Conservation (phyloP, 2,113 vertebrate genomes). For the Gambusia affinis region DNA sequence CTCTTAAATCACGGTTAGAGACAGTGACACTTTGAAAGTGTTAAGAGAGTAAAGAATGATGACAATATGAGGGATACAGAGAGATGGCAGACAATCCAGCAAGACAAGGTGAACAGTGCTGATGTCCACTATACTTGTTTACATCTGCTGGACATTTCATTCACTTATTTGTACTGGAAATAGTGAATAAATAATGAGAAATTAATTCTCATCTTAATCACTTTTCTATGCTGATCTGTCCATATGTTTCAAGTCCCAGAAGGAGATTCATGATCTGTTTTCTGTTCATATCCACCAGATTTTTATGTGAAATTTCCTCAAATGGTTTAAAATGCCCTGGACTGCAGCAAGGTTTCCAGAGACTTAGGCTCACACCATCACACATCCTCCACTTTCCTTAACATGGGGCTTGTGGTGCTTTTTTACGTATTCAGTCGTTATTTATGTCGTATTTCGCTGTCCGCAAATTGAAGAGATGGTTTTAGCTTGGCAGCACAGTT, state of each 20-base stretch:
- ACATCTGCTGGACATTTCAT: not conserved
- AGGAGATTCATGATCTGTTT: not conserved
- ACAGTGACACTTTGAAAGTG: slow-evolving; percentile 9
- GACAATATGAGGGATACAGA: slow-evolving; percentile 31
- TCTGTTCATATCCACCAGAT: not conserved
- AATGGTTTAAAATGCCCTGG: not conserved
- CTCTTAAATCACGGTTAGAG: slow-evolving; percentile 13
- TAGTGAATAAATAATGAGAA: not conserved
- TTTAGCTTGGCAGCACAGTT: not conserved
- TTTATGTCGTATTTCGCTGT: not conserved
- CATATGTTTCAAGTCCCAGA: not conserved
- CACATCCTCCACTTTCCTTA: too few relatives aligned
- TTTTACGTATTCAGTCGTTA: not conserved
- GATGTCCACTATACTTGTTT: not conserved
- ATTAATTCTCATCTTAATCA: not conserved
- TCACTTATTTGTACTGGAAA: not conserved
- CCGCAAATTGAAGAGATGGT: not conserved
- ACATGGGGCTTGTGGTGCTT: too few relatives aligned
- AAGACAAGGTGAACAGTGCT: slow-evolving; percentile 7
- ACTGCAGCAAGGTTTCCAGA: not conserved
- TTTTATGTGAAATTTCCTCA: not conserved
- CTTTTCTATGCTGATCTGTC: not conserved
- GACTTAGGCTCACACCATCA: not conserved
- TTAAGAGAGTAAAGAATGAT: slow-evolving; percentile 30
- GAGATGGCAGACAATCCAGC: slow-evolving; percentile 7